These are phyloP conservation scores for Hyposmocoma kahamanoa DNA, from an alignment of 1,140 invertebrate species.

Conservation along the genomic window DNA sequence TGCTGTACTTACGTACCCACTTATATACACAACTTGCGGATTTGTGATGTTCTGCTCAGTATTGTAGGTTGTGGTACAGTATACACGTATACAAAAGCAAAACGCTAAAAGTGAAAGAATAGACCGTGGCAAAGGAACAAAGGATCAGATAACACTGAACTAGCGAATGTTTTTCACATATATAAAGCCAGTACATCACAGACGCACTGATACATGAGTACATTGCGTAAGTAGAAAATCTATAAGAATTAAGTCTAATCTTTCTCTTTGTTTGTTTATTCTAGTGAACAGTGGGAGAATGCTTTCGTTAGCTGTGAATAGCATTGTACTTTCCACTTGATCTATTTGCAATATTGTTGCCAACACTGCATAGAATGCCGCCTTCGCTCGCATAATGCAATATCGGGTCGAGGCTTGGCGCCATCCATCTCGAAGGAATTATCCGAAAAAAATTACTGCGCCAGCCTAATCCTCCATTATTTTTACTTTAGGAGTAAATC, in stretches of 20 bases:
- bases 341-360: conserved; percentile 48
- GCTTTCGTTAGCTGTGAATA: conserved; percentile 35
- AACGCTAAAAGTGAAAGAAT: no score
- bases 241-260: conserved; percentile 24
- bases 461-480: conserved; percentile 63
- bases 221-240: conserved; percentile 11
- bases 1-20: no score
- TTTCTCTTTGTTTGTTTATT: conserved; percentile 37
- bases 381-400: conserved; percentile 49
- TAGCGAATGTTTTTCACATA: no score
- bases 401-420: conserved; percentile 53
- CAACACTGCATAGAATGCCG: conserved; percentile 32
- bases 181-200: no score
- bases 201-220: no score
- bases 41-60: neutral
- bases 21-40: no score
- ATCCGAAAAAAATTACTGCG: conserved; percentile 31
- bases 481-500: conserved; percentile 63
- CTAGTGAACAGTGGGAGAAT: conserved; percentile 38
- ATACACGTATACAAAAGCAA: no score
- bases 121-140: no score
- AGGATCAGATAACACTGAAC: no score
- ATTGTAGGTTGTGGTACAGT: no score
- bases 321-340: conserved; percentile 55
- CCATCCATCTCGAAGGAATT: conserved; percentile 36